Base-by-base conservation (phyloP, 2,888 invertebrate species). In the Brassicogethes aeneus region DNA sequence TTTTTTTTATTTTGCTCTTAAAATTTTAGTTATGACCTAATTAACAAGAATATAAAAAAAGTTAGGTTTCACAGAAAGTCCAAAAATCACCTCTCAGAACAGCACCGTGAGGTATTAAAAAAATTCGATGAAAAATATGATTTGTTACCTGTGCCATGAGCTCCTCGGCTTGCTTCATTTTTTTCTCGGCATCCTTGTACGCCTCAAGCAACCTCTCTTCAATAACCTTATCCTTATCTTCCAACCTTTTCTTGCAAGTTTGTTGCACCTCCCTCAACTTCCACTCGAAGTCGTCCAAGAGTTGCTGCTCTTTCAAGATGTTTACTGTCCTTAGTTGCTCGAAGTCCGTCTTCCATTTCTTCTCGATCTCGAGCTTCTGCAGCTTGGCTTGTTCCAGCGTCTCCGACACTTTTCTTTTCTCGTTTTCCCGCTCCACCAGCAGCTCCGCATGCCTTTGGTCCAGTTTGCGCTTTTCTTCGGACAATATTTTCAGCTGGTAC, bases 201-300 rank as follows among this genome's bases (percentile, higher is more conserved):
- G 67, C 65, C 36, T 70, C 67, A 45, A 69, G 64, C 7, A 70
- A 36, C 17, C 76, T 75, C 67, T 75, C 74, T 42, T 70, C 73
- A 34, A 77, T 74, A 35, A 69, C 70, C 49, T 69, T 73, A 50
- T 79, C 79, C 36, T 77, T 76, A 17, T 82, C 81, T 46, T 75
- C 74, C 15, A 77, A 48, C 52, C 74, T 73, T 48, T 74, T 73
- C 51, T 86, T 76, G 41, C 83, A 82, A 5, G 73, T 70, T 52
- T 78, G 78, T 68, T 86, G 83, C 54, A 86, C 75, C 62, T 85
- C 83, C 30, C 87, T 65, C 61, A 86, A 71, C 69, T 87, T 85
- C 86, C 86, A 88, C 70, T 88, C 87, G 66, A 86, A 87, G 69
- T 88, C 87, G 2, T 80, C 79, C 51, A 87, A 69, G 56, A 87